These are phyloP conservation scores for Synanthedon tipuliformis DNA, from an alignment of 2,888 invertebrate species.

Conservation along the genomic window DNA sequence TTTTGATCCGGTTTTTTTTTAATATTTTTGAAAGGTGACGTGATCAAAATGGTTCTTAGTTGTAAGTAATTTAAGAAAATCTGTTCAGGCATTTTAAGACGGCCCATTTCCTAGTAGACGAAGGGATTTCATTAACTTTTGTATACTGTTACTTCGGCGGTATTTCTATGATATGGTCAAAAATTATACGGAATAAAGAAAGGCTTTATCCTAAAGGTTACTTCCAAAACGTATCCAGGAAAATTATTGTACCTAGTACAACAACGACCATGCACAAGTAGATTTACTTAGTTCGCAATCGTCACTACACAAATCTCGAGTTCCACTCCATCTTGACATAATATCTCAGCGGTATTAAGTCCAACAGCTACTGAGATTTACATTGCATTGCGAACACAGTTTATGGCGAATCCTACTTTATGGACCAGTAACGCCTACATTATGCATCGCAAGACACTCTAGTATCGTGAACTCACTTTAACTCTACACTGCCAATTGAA, in stretches of 20 bases:
- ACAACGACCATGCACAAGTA: background rate
- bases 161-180: too few species aligned
- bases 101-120: too few species aligned
- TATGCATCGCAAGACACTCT: background rate
- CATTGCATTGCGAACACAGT: slow-evolving; percentile 16
- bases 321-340: background rate
- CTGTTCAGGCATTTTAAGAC: too few species aligned
- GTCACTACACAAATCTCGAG: slow-evolving; percentile 7
- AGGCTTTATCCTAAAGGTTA: too few species aligned
- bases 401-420: slow-evolving; percentile 25
- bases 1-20: too few species aligned
- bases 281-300: slow-evolving; percentile 7
- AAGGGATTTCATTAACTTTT: too few species aligned
- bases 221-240: background rate
- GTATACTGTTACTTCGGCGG: too few species aligned
- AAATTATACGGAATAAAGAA: too few species aligned
- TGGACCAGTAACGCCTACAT: slow-evolving; percentile 22
- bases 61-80: too few species aligned
- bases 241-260: background rate
- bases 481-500: background rate
- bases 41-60: too few species aligned
- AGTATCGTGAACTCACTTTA: background rate
- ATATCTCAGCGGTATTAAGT: background rate
- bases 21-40: too few species aligned
- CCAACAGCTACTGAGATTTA: slow-evolving; percentile 16